phyloP scores from a whole-genome alignment of 2,113 vertebrate species.

The Climacteris rufus region DNA sequence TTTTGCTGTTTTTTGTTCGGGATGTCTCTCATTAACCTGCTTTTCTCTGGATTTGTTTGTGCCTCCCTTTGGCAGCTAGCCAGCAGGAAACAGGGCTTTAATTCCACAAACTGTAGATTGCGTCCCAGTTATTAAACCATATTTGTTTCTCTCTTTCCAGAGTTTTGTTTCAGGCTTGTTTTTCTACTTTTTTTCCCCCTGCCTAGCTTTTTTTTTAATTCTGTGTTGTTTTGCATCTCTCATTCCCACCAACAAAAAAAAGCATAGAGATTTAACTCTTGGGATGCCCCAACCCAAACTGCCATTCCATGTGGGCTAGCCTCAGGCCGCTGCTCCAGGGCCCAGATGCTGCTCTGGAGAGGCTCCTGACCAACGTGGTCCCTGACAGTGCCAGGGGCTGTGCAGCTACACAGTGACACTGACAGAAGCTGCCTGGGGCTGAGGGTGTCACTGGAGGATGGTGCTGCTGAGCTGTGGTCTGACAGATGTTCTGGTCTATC shows the following conservation, averaged over 20 bases:
- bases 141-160: constrained; percentile 17
- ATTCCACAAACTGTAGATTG: constrained; percentile 12
- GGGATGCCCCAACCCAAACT: neutral
- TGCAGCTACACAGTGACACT: neutral
- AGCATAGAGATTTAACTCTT: neutral
- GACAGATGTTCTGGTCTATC: rapidly evolving
- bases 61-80: constrained; percentile 38
- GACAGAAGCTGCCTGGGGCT: neutral
- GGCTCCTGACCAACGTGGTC: neutral
- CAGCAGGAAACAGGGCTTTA: constrained; percentile 27
- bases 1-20: neutral
- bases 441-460: rapidly evolving
- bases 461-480: neutral
- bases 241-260: neutral
- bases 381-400: neutral
- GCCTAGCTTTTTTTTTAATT: neutral
- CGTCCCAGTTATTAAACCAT: constrained; percentile 40
- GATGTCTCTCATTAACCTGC: constrained; percentile 63
- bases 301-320: neutral
- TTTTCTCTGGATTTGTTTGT: constrained; percentile 46
- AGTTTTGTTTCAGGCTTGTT: neutral
- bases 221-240: neutral
- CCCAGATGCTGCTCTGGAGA: neutral
- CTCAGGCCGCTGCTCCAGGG: too few species aligned
- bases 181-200: neutral